A percentile compares a stretch with the other conserved stretches of the same genome.
Evolutionary conservation across 2,888 invertebrate genomes (phyloP).

Genomic region (Amiota minor): DNA sequence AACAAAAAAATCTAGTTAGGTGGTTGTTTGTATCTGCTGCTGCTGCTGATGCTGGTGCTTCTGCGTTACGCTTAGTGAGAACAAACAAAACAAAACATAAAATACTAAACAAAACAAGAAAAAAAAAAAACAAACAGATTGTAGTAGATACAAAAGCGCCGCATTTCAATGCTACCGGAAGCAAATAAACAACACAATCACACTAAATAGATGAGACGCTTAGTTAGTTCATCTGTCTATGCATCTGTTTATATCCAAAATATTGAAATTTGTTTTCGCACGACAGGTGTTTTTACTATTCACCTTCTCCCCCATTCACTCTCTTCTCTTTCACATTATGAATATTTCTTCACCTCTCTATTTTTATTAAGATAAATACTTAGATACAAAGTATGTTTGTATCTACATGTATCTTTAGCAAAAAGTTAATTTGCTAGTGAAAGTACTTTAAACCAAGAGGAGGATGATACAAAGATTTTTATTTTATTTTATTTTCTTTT

Average conservation of each 20-base stretch:
- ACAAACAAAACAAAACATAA: conserved; percentile 19
- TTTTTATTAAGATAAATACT: not conserved
- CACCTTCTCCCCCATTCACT: not conserved
- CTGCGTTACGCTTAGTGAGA: conserved; percentile 27
- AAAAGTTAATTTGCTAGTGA: not conserved
- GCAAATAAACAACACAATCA: not conserved
- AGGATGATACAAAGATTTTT: not conserved
- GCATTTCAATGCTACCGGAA: conserved; percentile 24
- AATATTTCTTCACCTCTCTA: too few relatives aligned
- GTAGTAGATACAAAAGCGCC: not conserved
- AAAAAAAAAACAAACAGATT: not conserved
- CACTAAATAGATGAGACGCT: too few relatives aligned
- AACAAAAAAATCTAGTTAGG: too few relatives aligned
- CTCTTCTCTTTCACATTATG: not conserved
- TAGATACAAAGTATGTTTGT: not conserved
- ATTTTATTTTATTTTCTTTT: not conserved
- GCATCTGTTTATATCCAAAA: not conserved
- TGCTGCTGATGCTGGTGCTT: too few relatives aligned
- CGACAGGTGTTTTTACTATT: conserved; percentile 2
- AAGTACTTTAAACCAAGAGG: not conserved
- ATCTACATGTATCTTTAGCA: not conserved
- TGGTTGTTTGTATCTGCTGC: too few relatives aligned
- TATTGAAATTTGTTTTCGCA: not conserved
- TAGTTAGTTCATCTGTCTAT: too few relatives aligned
- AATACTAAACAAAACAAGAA: not conserved